Conservation (phyloP, 1,140 invertebrate genomes). For the Oreohelix idahoensis region DNA sequence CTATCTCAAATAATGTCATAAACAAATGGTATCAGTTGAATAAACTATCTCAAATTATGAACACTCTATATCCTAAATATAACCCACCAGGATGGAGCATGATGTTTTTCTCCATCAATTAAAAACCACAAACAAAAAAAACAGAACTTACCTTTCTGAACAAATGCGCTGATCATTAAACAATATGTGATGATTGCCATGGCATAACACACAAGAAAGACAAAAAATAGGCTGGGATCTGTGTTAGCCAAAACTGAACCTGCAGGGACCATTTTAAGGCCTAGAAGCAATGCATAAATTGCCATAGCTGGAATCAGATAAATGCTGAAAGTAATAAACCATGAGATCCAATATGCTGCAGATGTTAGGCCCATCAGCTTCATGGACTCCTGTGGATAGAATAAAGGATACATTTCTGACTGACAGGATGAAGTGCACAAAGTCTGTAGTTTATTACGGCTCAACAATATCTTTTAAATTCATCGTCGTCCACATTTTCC, state of each 20-base stretch:
- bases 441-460: too few relatives aligned
- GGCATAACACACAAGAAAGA: conserved; percentile 75
- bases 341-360: conserved; percentile 86
- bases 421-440: too few relatives aligned
- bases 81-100: too few relatives aligned
- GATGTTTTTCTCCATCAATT: too few relatives aligned
- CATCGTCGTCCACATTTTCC: too few relatives aligned
- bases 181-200: conserved; percentile 75
- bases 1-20: too few relatives aligned
- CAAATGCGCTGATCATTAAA: conserved; percentile 76
- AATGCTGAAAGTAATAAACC: conserved; percentile 84
- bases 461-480: too few relatives aligned
- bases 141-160: conserved; percentile 74
- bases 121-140: too few relatives aligned
- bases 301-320: conserved; percentile 78
- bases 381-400: conserved; percentile 82
- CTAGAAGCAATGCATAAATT: conserved; percentile 73
- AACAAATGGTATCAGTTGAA: too few relatives aligned
- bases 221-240: conserved; percentile 73
- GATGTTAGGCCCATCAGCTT: conserved; percentile 88
- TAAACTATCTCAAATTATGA: too few relatives aligned
- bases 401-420: not conserved
- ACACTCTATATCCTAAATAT: too few relatives aligned
- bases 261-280: conserved; percentile 34
- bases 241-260: conserved; percentile 71